Percentiles rank a stretch among this genome's conserved stretches.
phyloP scores from a whole-genome alignment of 2,888 invertebrate species.

The Pristionchus japonicus region DNA sequence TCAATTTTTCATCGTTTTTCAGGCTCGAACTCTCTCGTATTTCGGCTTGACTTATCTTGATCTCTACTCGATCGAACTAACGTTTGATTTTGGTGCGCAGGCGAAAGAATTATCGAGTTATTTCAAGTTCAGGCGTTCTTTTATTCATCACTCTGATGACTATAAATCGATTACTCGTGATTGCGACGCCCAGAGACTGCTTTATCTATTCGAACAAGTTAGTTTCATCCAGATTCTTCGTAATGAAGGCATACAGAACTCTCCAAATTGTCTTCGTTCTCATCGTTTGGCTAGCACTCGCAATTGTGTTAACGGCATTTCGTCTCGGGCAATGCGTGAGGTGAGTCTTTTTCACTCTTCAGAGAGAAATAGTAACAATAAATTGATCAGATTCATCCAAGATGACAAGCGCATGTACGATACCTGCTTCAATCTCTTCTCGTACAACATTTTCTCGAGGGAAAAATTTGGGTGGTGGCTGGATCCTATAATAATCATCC shows the following conservation, averaged over 20 bases:
- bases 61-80: background rate
- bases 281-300: background rate
- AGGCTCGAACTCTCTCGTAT: background rate
- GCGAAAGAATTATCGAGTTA: background rate
- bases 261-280: background rate
- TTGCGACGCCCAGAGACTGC: background rate
- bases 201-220: background rate
- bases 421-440: background rate
- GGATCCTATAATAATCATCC: background rate
- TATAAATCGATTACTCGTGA: background rate
- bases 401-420: background rate
- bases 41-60: background rate
- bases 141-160: background rate
- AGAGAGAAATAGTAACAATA: background rate
- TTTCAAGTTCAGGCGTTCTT: background rate
- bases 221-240: background rate
- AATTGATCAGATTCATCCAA: background rate
- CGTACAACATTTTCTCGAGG: background rate
- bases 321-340: background rate
- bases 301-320: background rate
- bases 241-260: background rate
- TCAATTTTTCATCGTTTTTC: background rate
- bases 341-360: background rate
- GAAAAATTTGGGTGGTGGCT: background rate
- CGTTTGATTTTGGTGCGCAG: background rate